A percentile compares a stretch with the other conserved stretches of the same genome.
These are phyloP conservation scores for Lordiphosa collinella DNA, from an alignment of 1,140 invertebrate species.

Conservation along the genomic window DNA sequence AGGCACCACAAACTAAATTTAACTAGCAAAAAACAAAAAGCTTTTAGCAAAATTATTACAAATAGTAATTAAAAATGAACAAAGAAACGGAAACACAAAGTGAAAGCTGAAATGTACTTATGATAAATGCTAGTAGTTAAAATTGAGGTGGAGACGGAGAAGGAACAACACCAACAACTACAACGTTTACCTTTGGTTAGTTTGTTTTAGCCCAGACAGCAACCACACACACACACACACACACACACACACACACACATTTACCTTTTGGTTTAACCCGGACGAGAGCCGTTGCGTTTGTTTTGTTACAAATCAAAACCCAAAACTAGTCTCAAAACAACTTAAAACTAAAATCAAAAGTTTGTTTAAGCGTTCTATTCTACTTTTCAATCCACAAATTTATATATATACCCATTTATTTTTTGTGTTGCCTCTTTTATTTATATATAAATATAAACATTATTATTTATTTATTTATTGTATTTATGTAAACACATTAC, in stretches of 20 bases:
- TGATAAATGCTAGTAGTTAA: slow-evolving; percentile 62
- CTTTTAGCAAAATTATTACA: slow-evolving; percentile 13
- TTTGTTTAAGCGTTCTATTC: slow-evolving; percentile 9
- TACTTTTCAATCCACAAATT: slow-evolving; percentile 10
- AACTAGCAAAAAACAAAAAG: slow-evolving; percentile 19
- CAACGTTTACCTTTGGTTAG: background rate
- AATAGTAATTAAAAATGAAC: slow-evolving; percentile 21
- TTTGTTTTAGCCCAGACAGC: slow-evolving; percentile 16
- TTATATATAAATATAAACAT: slow-evolving; percentile 25
- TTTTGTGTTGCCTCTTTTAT: slow-evolving; percentile 70
- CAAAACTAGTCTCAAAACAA: slow-evolving; percentile 64
- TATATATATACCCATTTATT: slow-evolving; percentile 9
- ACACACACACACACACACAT: background rate
- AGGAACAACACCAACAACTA: slow-evolving; percentile 11
- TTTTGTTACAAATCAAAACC: slow-evolving; percentile 8
- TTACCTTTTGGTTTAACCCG: no score
- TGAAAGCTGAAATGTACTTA: slow-evolving; percentile 67
- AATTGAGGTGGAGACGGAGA: background rate
- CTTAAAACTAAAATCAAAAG: slow-evolving; percentile 22
- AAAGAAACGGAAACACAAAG: slow-evolving; percentile 20
- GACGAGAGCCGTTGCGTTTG: slow-evolving; percentile 10
- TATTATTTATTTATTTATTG: slow-evolving; percentile 74
- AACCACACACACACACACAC: slow-evolving; percentile 9
- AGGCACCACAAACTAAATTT: slow-evolving; percentile 13
- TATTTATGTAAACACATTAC: slow-evolving; percentile 61